Percentiles rank a stretch among this genome's conserved stretches.
Conservation (phyloP, 2,797 vertebrate genomes). For the Girardinus metallicus region DNA sequence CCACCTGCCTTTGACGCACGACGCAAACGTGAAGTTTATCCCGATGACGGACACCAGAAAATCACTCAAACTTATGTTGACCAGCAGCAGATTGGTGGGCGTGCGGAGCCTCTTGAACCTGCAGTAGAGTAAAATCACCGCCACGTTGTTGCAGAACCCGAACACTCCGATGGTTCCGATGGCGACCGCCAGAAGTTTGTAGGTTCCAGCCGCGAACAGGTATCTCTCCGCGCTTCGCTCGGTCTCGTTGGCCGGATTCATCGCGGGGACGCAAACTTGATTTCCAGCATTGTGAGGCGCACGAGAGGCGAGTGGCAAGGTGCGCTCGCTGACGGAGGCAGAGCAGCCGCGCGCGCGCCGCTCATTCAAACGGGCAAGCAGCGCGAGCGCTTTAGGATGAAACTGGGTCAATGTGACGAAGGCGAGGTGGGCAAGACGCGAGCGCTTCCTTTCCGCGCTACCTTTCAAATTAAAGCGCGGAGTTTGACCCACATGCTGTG, state of each 20-base stretch:
- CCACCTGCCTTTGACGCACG: constrained; percentile 88
- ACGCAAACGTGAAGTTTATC: constrained; percentile 87
- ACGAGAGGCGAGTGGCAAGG: neutral
- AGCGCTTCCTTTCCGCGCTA: neutral
- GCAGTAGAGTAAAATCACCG: constrained; percentile 86
- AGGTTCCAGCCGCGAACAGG: constrained; percentile 83
- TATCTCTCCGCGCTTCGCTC: constrained; percentile 52
- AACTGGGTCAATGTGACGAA: constrained; percentile 64
- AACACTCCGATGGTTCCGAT: constrained; percentile 86
- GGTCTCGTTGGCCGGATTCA: constrained; percentile 78
- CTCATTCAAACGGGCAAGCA: constrained; percentile 49
- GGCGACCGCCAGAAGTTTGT: constrained; percentile 87
- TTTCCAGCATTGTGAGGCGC: constrained; percentile 61
- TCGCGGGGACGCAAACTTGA: constrained; percentile 69
- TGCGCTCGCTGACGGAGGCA: neutral
- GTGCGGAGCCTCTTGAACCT: constrained; percentile 87
- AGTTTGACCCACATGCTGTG: neutral
- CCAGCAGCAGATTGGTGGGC: constrained; percentile 86
- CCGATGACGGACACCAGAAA: constrained; percentile 88
- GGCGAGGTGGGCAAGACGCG: neutral
- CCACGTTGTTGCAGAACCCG: constrained; percentile 88
- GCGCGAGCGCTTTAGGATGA: constrained; percentile 15
- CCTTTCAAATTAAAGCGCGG: constrained; percentile 36
- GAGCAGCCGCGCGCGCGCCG: constrained; percentile 40
- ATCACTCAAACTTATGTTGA: constrained; percentile 90